Evolutionary conservation across 2,113 vertebrate species (phyloP).

Genomic region (Pseudopipra pipra): DNA sequence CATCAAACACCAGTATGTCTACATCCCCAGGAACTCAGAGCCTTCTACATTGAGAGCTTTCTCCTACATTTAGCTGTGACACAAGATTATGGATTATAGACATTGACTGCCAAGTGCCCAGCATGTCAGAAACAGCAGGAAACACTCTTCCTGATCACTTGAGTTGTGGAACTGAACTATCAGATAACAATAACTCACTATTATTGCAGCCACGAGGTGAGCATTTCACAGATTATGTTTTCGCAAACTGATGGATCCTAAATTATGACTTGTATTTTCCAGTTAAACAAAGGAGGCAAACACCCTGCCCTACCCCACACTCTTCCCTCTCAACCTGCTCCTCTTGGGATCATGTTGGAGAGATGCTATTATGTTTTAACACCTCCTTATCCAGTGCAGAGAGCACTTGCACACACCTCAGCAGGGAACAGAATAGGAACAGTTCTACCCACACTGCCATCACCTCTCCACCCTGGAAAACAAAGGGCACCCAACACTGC

Average conservation of each 20-base stretch:
- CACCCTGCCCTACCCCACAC: neutral
- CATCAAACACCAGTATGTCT: neutral
- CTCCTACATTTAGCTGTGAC: neutral
- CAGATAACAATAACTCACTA: neutral
- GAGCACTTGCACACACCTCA: neutral
- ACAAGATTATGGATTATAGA: neutral
- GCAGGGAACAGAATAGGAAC: neutral
- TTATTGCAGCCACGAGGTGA: neutral
- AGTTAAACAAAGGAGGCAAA: neutral
- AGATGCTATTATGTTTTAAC: neutral
- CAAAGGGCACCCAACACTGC: neutral
- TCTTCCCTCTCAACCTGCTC: neutral
- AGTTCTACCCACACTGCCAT: neutral
- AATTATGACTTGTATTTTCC: neutral
- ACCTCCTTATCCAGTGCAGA: neutral
- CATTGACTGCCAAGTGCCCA: neutral
- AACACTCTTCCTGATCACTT: neutral
- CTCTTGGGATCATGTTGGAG: too few relatives aligned
- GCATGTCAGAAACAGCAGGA: neutral
- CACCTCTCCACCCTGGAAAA: neutral
- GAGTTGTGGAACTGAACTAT: neutral
- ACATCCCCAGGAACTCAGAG: neutral
- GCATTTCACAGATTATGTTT: neutral
- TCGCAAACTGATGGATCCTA: neutral
- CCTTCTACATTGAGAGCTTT: neutral